Base-by-base conservation (phyloP, 1,140 invertebrate species). In the Zaprionus tsacasi region DNA sequence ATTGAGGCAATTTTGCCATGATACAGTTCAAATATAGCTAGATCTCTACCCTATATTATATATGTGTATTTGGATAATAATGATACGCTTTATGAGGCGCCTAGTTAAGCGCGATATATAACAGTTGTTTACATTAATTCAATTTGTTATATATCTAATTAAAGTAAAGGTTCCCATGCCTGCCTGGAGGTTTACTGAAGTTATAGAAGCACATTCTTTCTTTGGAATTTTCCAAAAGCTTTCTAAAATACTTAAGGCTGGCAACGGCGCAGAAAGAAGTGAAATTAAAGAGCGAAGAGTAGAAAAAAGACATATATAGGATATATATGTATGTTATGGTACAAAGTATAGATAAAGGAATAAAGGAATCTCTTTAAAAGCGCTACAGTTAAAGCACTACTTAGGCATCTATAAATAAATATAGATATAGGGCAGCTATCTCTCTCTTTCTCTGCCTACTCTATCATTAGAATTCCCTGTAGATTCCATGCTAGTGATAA, bases 171-270 rank as follows among this genome's bases (percentile, higher is more conserved):
- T n/a, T n/a, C n/a, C n/a, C n/a, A n/a, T n/a, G n/a, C n/a, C n/a
- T n/a, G n/a, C n/a, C n/a, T n/a, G n/a, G n/a, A n/a, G n/a, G n/a
- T n/a, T n/a, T n/a, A n/a, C n/a, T n/a, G n/a, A n/a, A n/a, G n/a
- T 45, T 7, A 7, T 10, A 45, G n/a, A 45, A 45, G 15, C 40
- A 10, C 2, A 45, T 45, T 50, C 45, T 50, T 50, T 12, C 3
- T 3, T 15, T 15, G 40, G n/a, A 43, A 43, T 43, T 43, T 43
- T 43, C 27, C 4, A 2, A 13, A 21, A 67, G 43, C 64, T 73
- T 73, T 73, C 70, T 73, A 73, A 55, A 13, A 57, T 33, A 45
- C n/a, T 67, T 60, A 72, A 72, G 30, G 5, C 11, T 38, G 36
- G n/a, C 70, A 67, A 55, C 61, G 30, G 55, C 25, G 33, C 70